phyloP scores from a whole-genome alignment of 2,888 invertebrate species.

The Polydesmus complanatus region DNA sequence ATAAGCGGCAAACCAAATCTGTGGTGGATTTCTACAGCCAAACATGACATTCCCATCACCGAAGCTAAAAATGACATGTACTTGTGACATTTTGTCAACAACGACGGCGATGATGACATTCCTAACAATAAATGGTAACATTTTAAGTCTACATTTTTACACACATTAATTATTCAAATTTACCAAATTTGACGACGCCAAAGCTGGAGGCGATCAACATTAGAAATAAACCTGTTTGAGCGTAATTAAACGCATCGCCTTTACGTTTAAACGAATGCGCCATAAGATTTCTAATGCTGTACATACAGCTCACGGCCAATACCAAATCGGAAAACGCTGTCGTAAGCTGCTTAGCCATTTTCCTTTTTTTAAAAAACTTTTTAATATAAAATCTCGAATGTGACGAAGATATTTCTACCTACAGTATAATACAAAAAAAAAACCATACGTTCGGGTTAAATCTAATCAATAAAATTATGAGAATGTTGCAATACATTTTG shows the following conservation, averaged over 20 bases:
- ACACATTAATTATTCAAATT: not conserved
- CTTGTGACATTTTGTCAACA: conserved; percentile 11
- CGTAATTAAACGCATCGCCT: not conserved
- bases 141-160: not conserved
- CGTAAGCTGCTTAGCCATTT: conserved; percentile 11
- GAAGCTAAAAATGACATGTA: conserved; percentile 11
- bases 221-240: not conserved
- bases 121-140: not conserved
- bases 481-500: too few relatives aligned
- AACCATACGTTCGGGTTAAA: too few relatives aligned
- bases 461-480: too few relatives aligned
- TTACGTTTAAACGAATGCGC: not conserved
- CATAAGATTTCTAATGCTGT: conserved; percentile 9
- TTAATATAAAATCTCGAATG: too few relatives aligned
- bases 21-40: conserved; percentile 16
- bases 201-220: not conserved
- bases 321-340: conserved; percentile 17
- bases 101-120: conserved; percentile 3
- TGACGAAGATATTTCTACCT: too few relatives aligned
- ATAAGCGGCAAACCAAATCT: conserved; percentile 6
- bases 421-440: too few relatives aligned
- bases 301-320: conserved; percentile 10
- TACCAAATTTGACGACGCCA: conserved; percentile 4
- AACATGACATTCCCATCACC: conserved; percentile 14
- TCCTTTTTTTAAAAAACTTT: too few relatives aligned